These are phyloP conservation scores for Hirundo rustica DNA, from an alignment of 2,797 vertebrate species.

Conservation along the genomic window DNA sequence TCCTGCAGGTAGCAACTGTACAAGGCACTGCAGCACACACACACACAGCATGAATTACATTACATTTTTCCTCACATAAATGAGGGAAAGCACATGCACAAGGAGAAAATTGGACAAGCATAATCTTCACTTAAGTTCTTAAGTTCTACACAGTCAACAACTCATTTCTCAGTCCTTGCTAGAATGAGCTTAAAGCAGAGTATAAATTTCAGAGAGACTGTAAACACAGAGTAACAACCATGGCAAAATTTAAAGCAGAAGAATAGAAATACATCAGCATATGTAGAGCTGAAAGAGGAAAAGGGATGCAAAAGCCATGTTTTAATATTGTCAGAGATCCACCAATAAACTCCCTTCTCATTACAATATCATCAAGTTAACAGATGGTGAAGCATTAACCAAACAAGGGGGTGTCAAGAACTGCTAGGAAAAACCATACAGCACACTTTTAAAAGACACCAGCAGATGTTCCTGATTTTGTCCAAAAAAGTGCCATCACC, in stretches of 20 bases:
- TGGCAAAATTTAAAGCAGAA: not conserved
- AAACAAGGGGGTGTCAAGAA: conserved; percentile 32
- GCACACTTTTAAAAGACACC: not conserved
- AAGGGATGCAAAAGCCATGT: not conserved
- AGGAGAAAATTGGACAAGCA: not conserved
- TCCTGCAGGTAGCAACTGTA: not conserved
- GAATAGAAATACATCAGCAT: not conserved
- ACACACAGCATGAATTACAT: not conserved
- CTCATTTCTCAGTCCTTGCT: not conserved
- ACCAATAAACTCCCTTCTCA: conserved; percentile 4
- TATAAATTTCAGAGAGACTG: not conserved
- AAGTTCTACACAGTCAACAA: not conserved
- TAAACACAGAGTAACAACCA: not conserved
- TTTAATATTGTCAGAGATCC: not conserved
- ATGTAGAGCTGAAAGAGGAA: not conserved
- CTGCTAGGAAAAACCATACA: conserved; percentile 23
- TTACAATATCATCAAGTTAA: conserved; percentile 23
- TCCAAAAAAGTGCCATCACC: not conserved
- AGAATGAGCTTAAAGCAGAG: not conserved
- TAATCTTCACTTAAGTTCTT: not conserved
- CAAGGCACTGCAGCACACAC: rapidly evolving
- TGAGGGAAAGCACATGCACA: not conserved
- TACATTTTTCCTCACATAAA: not conserved
- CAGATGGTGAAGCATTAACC: conserved; percentile 67
- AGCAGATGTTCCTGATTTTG: conserved; percentile 41